phyloP scores from a whole-genome alignment of 2,113 vertebrate genomes.

The Passer montanus region DNA sequence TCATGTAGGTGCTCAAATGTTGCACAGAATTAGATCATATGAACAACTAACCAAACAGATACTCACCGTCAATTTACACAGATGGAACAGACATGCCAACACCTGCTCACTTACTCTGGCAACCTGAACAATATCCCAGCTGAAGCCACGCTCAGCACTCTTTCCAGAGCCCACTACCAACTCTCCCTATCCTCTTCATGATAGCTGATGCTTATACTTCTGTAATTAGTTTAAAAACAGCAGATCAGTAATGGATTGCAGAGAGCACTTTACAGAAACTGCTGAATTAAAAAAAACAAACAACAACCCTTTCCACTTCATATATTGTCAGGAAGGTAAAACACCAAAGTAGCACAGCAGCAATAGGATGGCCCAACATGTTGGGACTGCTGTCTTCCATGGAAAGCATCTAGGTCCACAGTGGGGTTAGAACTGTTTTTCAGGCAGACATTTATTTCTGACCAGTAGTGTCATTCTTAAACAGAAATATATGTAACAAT shows the following conservation, averaged over 20 bases:
- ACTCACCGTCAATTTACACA: not conserved
- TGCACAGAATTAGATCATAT: not conserved
- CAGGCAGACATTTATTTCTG: not conserved
- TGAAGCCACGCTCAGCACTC: rapidly evolving
- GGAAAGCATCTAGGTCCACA: not conserved
- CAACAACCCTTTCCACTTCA: not conserved
- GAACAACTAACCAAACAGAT: not conserved
- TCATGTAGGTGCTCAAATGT: not conserved
- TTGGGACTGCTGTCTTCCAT: not conserved
- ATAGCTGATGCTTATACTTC: not conserved
- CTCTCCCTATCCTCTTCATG: not conserved
- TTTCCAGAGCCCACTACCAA: not conserved
- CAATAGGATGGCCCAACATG: not conserved
- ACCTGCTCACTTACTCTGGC: not conserved
- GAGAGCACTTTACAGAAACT: not conserved
- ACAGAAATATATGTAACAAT: not conserved
- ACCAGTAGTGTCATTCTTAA: not conserved
- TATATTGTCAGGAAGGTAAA: not conserved
- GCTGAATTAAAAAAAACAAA: not conserved
- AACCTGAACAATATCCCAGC: not conserved
- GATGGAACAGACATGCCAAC: not conserved
- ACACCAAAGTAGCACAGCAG: not conserved
- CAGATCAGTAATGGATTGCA: not conserved
- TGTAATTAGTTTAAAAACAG: not conserved
- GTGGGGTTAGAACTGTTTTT: not conserved